A percentile compares a stretch with the other conserved stretches of the same genome.
Evolutionary conservation across 1,140 invertebrate species (phyloP).

Genomic region (Whitmania pigra): DNA sequence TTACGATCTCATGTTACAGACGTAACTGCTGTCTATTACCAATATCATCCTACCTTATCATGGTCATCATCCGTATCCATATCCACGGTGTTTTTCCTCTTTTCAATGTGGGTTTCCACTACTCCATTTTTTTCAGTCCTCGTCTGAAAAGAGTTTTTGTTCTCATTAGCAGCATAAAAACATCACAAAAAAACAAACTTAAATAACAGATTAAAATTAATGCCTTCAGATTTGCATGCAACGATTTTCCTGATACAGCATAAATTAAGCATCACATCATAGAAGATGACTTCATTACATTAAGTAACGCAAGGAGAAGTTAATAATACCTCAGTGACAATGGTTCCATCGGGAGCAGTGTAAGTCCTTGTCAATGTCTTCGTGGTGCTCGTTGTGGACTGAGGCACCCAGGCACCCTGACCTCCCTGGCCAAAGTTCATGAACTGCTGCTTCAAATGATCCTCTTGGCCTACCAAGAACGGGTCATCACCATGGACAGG

Average conservation of each 20-base stretch:
- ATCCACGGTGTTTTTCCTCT: slow-evolving; percentile 75
- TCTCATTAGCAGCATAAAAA: no score
- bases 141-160: slow-evolving; percentile 54
- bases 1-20: no score
- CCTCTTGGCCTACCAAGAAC: background rate
- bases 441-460: slow-evolving; percentile 15
- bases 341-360: slow-evolving; percentile 16
- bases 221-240: no score
- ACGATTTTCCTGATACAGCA: no score
- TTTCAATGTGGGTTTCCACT: slow-evolving; percentile 84
- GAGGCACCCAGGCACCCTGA: background rate
- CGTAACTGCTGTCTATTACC: background rate
- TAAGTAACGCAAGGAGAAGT: no score
- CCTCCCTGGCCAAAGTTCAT: background rate
- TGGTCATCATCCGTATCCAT: slow-evolving; percentile 92
- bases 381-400: slow-evolving; percentile 7
- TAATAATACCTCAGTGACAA: slow-evolving; percentile 13
- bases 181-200: no score
- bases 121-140: slow-evolving; percentile 90
- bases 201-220: no score
- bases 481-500: background rate
- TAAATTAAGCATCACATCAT: no score
- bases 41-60: slow-evolving; percentile 49
- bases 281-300: no score
- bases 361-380: slow-evolving; percentile 17